Conservation (phyloP, 2,797 vertebrate species). For the Hozukius guyotensis region DNA sequence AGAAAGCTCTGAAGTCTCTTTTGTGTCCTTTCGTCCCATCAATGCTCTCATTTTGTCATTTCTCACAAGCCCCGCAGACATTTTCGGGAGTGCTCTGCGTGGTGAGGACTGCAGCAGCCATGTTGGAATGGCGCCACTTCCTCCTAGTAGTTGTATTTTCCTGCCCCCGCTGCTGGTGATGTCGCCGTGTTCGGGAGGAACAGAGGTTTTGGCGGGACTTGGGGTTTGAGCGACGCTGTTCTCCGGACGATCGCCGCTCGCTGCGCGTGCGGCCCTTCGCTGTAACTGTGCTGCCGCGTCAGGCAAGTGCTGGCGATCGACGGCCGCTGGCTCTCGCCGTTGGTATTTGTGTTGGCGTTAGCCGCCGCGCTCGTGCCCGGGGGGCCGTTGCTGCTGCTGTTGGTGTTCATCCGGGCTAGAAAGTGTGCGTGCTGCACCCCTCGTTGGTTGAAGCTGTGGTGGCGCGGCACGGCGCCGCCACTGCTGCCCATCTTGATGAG, state of each 20-base stretch:
- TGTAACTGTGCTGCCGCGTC: slow-evolving; percentile 86
- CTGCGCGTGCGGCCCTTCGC: slow-evolving; percentile 67
- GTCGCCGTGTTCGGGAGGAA: slow-evolving; percentile 74
- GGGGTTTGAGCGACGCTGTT: slow-evolving; percentile 82
- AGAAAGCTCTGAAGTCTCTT: slow-evolving; percentile 2
- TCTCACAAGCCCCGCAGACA: background rate
- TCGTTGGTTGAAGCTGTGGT: slow-evolving; percentile 81
- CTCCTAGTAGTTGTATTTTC: slow-evolving; percentile 78
- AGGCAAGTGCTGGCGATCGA: slow-evolving; percentile 65
- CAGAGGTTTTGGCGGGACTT: slow-evolving; percentile 77
- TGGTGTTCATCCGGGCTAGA: slow-evolving; percentile 83
- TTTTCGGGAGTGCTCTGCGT: background rate
- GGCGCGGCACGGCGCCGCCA: slow-evolving; percentile 67
- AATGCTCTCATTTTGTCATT: slow-evolving; percentile 1
- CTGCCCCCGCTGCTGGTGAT: slow-evolving; percentile 45
- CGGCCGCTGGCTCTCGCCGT: slow-evolving; percentile 35
- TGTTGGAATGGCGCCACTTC: background rate
- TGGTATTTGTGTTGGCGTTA: background rate
- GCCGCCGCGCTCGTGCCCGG: fast-evolving
- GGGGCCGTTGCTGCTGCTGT: slow-evolving; percentile 69
- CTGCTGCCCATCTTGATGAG: slow-evolving; percentile 80
- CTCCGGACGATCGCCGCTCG: slow-evolving; percentile 78
- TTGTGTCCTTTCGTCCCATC: slow-evolving; percentile 8
- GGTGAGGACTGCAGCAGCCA: background rate
- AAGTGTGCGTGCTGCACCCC: slow-evolving; percentile 58